phyloP scores from a whole-genome alignment of 2,888 invertebrate species.

The Abrostola tripartita region DNA sequence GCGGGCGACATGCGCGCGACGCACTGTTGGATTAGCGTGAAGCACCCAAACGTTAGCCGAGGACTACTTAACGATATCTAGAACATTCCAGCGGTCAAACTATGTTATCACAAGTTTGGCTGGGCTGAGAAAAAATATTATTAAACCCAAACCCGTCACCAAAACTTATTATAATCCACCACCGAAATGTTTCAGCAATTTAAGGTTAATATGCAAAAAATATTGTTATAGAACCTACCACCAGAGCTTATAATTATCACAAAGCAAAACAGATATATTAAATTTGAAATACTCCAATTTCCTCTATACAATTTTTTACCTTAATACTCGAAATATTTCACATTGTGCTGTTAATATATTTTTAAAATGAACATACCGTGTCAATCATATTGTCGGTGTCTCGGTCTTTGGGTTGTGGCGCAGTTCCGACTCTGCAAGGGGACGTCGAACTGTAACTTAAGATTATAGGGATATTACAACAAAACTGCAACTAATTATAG shows the following conservation, averaged over 20 bases:
- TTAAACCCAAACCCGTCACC: conserved; percentile 11
- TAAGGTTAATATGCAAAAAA: conserved; percentile 4
- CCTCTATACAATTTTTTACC: too few species aligned
- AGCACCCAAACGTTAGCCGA: conserved; percentile 57
- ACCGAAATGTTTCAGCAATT: conserved; percentile 47
- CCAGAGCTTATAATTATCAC: too few species aligned
- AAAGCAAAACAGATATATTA: too few species aligned
- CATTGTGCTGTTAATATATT: too few species aligned
- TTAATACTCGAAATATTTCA: too few species aligned
- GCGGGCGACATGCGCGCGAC: conserved; percentile 66
- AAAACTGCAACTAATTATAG: neutral
- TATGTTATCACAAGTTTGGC: conserved; percentile 33
- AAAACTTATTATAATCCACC: conserved; percentile 36
- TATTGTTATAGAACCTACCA: too few species aligned
- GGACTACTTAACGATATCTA: conserved; percentile 57
- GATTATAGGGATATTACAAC: conserved; percentile 25
- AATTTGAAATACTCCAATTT: too few species aligned
- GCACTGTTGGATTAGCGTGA: conserved; percentile 67
- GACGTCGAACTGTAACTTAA: conserved; percentile 87
- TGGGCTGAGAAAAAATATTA: conserved; percentile 9
- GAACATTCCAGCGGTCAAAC: conserved; percentile 52
- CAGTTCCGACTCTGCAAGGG: conserved; percentile 88
- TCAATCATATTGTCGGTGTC: conserved; percentile 68
- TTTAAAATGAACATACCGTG: conserved; percentile 53
- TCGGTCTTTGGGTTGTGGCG: conserved; percentile 76